Evolutionary conservation across 2,888 invertebrate genomes (phyloP).

Genomic region (Nephrotoma guestfalica): DNA sequence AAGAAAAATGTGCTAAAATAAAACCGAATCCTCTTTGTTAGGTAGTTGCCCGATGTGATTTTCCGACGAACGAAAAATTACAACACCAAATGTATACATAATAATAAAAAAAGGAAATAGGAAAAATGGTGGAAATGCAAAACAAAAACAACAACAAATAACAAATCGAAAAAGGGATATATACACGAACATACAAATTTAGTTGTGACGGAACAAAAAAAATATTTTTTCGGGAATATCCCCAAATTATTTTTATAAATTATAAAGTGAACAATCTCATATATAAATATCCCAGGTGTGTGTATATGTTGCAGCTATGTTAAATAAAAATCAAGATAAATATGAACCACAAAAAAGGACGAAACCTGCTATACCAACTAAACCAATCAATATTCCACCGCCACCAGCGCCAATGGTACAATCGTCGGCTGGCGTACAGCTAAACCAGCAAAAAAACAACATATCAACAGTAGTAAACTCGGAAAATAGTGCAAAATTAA

Average conservation of each 20-base stretch:
- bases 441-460: neutral
- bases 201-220: neutral
- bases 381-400: slow-evolving; percentile 3
- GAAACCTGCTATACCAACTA: slow-evolving; percentile 1
- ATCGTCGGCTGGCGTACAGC: neutral
- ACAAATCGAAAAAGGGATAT: neutral
- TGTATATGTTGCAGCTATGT: neutral
- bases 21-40: neutral
- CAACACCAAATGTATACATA: neutral
- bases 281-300: neutral
- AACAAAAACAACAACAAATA: neutral
- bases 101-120: neutral
- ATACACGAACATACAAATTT: neutral
- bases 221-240: neutral
- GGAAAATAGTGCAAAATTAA: neutral
- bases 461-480: neutral
- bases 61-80: neutral
- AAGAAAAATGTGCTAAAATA: neutral
- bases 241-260: neutral
- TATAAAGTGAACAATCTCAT: too few species aligned
- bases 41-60: neutral
- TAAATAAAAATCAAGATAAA: neutral
- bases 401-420: neutral
- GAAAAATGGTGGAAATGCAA: neutral
- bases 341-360: neutral